A percentile compares a stretch with the other conserved stretches of the same genome.
Conservation (phyloP, 1,140 invertebrate species). For the Asobara japonica region DNA sequence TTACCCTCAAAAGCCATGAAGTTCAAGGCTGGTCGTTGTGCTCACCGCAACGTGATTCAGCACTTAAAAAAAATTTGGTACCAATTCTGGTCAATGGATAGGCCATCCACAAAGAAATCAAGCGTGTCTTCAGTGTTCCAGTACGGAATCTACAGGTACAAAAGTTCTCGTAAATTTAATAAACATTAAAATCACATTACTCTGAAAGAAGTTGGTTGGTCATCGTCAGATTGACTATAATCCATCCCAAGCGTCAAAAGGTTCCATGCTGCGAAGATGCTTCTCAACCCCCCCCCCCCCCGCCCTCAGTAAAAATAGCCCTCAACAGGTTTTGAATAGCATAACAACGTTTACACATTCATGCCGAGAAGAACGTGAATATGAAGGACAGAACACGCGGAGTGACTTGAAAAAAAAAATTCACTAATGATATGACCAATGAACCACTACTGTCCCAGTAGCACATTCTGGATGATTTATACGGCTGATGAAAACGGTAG, state of each 20-base stretch:
- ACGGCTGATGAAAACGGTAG: neutral
- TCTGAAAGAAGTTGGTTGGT: conserved; percentile 31
- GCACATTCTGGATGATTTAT: neutral
- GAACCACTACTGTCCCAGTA: conserved; percentile 20
- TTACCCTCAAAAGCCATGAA: neutral
- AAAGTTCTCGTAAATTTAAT: conserved; percentile 39
- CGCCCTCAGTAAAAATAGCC: conserved; percentile 9
- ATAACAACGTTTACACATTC: neutral
- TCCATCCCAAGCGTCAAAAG: conserved; percentile 34
- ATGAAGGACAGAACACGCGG: neutral
- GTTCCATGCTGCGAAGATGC: neutral
- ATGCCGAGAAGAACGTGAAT: neutral
- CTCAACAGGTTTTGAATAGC: conserved; percentile 3
- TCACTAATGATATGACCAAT: conserved; percentile 40
- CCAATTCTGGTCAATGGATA: neutral
- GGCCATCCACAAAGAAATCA: neutral
- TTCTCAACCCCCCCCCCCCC: neutral
- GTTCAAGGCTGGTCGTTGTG: conserved; percentile 8
- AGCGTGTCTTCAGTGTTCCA: neutral
- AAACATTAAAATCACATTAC: conserved; percentile 42
- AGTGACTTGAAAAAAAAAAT: conserved; percentile 7
- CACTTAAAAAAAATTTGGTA: neutral
- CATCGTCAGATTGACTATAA: conserved; percentile 36
- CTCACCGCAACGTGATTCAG: neutral
- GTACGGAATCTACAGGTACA: neutral